phyloP scores from a whole-genome alignment of 2,797 vertebrate genomes.

The Karalla daura region DNA sequence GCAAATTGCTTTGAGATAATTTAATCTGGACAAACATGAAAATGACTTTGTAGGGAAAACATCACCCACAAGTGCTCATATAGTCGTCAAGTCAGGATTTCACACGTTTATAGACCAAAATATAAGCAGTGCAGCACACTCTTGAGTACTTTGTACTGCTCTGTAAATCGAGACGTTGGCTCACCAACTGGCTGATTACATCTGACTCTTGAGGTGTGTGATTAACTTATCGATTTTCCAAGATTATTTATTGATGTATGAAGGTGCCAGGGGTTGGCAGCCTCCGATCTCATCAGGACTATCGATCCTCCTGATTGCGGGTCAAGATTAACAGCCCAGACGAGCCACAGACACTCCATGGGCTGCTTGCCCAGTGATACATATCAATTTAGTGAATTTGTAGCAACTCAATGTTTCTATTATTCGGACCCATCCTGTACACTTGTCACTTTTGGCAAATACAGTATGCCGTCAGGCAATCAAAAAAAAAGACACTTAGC shows the following conservation, averaged over 20 bases:
- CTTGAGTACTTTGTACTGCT: too few species aligned
- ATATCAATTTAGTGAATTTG: background rate
- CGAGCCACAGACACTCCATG: background rate
- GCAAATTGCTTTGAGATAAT: too few species aligned
- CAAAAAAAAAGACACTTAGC: background rate
- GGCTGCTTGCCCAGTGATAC: background rate
- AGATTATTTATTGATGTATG: slow-evolving; percentile 14
- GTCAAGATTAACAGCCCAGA: slow-evolving; percentile 3
- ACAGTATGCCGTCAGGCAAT: background rate
- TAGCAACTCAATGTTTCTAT: background rate
- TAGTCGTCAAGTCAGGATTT: too few species aligned
- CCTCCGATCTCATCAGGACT: background rate
- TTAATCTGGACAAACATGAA: too few species aligned
- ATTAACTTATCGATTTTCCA: background rate
- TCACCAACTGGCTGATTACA: background rate
- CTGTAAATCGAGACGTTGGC: background rate
- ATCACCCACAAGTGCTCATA: too few species aligned
- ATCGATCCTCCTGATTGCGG: slow-evolving; percentile 15
- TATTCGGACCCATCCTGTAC: background rate
- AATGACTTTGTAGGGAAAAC: too few species aligned
- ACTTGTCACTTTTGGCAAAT: background rate
- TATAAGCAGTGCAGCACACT: too few species aligned
- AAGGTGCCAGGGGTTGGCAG: background rate
- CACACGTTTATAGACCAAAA: too few species aligned
- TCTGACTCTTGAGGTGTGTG: background rate